Evolutionary conservation across 2,113 vertebrate species (phyloP).

Genomic region (Scatophagus argus): DNA sequence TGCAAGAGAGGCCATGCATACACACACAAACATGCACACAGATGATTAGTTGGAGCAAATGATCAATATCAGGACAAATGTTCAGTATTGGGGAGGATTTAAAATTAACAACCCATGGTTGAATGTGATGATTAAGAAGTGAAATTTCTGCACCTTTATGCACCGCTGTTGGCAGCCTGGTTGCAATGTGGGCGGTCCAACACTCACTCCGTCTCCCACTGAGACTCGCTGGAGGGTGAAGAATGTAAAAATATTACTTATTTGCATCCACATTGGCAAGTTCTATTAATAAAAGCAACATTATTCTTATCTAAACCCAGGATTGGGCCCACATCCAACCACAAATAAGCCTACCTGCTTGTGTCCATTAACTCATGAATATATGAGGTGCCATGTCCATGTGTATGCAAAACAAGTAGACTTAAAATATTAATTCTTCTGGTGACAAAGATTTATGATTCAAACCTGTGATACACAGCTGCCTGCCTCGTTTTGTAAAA

Average conservation of each 20-base stretch:
- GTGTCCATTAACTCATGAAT: conserved; percentile 11
- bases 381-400: not conserved
- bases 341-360: not conserved
- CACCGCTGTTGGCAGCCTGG: conserved; percentile 30
- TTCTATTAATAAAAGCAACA: conserved; percentile 46
- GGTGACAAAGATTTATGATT: conserved; percentile 15
- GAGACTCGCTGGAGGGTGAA: conserved; percentile 46
- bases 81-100: not conserved
- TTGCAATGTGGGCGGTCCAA: conserved; percentile 48
- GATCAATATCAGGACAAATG: not conserved
- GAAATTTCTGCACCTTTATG: conserved; percentile 39
- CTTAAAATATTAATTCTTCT: not conserved
- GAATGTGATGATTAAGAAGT: conserved; percentile 13
- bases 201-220: conserved; percentile 51
- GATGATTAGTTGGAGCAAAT: not conserved
- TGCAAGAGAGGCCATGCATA: not conserved
- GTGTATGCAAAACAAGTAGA: not conserved
- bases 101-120: not conserved
- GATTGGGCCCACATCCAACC: not conserved
- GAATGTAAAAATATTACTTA: conserved; percentile 58
- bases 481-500: conserved; percentile 20
- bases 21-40: not conserved
- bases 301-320: conserved; percentile 3
- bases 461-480: conserved; percentile 15
- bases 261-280: conserved; percentile 51